A percentile compares a stretch with the other conserved stretches of the same genome.
Conservation (phyloP, 1,140 invertebrate genomes). For the Drosophila serrata region DNA sequence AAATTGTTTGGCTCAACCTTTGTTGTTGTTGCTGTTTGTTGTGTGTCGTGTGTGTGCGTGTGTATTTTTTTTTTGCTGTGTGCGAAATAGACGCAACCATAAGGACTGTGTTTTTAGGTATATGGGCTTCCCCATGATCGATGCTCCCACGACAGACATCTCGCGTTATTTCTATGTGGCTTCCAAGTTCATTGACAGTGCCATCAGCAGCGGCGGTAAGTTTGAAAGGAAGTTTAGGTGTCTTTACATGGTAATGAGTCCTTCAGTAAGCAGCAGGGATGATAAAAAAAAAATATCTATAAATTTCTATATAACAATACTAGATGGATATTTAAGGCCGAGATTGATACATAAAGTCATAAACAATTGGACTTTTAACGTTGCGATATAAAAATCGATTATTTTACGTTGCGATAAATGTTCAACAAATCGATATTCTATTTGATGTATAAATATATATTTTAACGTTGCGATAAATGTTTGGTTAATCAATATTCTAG, state of each 20-base stretch:
- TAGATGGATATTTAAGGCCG: not conserved
- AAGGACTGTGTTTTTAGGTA: slow-evolving; percentile 87
- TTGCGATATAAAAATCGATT: not conserved
- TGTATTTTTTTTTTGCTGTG: slow-evolving; percentile 3
- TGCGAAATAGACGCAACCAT: slow-evolving; percentile 74
- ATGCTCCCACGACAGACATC: slow-evolving; percentile 91
- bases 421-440: no score
- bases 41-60: slow-evolving; percentile 18
- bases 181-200: slow-evolving; percentile 93
- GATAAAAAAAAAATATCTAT: not conserved
- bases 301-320: not conserved
- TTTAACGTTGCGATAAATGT: not conserved
- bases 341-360: no score
- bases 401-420: not conserved
- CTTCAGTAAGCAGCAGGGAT: not conserved
- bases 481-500: not conserved
- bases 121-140: slow-evolving; percentile 92
- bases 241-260: not conserved
- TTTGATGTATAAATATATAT: not conserved
- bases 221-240: not conserved
- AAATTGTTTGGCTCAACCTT: slow-evolving; percentile 32
- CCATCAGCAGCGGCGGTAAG: slow-evolving; percentile 89
- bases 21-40: slow-evolving; percentile 56
- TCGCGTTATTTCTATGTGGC: slow-evolving; percentile 91
- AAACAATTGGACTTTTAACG: no score